These are phyloP conservation scores for Cettia cetti DNA, from an alignment of 2,113 vertebrate species.

Conservation along the genomic window DNA sequence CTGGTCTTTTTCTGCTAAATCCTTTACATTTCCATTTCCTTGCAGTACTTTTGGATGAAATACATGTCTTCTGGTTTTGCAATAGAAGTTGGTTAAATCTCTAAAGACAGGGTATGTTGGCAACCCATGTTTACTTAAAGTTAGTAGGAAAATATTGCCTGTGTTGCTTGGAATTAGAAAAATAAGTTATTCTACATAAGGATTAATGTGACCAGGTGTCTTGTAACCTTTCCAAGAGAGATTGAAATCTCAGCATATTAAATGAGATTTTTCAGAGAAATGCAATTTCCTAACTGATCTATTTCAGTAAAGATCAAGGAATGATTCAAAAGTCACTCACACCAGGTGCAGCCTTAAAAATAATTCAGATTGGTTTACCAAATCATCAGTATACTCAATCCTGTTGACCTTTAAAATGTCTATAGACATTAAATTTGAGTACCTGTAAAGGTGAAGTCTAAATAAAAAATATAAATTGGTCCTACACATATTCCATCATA, in stretches of 20 bases:
- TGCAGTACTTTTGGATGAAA: background rate
- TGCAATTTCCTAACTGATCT: slow-evolving; percentile 30
- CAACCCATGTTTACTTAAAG: background rate
- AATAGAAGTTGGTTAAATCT: background rate
- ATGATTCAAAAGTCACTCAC: slow-evolving; percentile 56
- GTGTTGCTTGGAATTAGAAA: background rate
- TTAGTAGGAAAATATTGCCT: background rate
- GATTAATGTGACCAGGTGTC: background rate
- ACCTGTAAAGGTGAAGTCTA: slow-evolving; percentile 44
- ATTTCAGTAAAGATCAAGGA: slow-evolving; percentile 60
- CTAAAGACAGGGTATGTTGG: background rate
- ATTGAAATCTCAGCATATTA: background rate
- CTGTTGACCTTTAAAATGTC: slow-evolving; percentile 63
- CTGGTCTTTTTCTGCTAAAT: background rate
- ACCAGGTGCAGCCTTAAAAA: slow-evolving; percentile 46
- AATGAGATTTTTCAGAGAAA: slow-evolving; percentile 1
- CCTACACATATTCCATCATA: background rate
- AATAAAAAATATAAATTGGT: slow-evolving; percentile 26
- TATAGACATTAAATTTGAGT: slow-evolving; percentile 17
- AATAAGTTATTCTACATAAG: background rate
- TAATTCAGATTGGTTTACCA: slow-evolving; percentile 39
- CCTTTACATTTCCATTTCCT: background rate
- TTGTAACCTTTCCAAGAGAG: slow-evolving; percentile 24
- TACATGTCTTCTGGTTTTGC: background rate
- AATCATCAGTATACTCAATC: slow-evolving; percentile 30